Evolutionary conservation across 2,888 invertebrate species (phyloP).

Genomic region (Melieria crassipennis): DNA sequence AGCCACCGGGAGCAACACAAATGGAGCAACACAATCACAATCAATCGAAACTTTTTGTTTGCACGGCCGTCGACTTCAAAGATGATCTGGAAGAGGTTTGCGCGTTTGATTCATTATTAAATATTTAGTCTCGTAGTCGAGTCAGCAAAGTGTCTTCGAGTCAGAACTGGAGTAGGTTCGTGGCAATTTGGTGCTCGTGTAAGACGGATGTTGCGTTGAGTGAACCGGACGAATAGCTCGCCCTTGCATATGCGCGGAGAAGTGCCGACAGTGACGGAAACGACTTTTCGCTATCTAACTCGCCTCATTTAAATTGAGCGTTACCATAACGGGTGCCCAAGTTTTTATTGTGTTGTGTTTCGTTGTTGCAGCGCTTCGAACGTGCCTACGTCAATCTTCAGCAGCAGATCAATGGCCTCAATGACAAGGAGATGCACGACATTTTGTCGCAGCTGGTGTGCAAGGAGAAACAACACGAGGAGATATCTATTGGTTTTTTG

Average conservation of each 20-base stretch:
- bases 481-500: slow-evolving; percentile 89
- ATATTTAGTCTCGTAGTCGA: neutral
- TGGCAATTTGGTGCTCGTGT: too few species aligned
- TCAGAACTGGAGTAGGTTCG: too few species aligned
- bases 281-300: neutral
- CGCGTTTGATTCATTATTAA: neutral
- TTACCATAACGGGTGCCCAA: neutral
- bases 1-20: slow-evolving; percentile 40
- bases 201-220: too few species aligned
- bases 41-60: slow-evolving; percentile 79
- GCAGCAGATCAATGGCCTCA: slow-evolving; percentile 81
- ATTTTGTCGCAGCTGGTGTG: slow-evolving; percentile 88
- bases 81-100: slow-evolving; percentile 90
- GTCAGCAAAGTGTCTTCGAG: too few species aligned
- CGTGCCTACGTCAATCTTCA: slow-evolving; percentile 82
- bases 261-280: neutral
- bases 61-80: slow-evolving; percentile 85
- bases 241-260: neutral
- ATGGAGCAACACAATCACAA: slow-evolving; percentile 60
- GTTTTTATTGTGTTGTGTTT: slow-evolving; percentile 2
- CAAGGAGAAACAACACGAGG: slow-evolving; percentile 89
- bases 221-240: too few species aligned
- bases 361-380: slow-evolving; percentile 81
- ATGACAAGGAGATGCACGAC: slow-evolving; percentile 94
- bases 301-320: too few species aligned